Percentiles rank a stretch among this genome's conserved stretches.
phyloP scores from a whole-genome alignment of 1,140 invertebrate genomes.

The Rhopalosiphum padi region DNA sequence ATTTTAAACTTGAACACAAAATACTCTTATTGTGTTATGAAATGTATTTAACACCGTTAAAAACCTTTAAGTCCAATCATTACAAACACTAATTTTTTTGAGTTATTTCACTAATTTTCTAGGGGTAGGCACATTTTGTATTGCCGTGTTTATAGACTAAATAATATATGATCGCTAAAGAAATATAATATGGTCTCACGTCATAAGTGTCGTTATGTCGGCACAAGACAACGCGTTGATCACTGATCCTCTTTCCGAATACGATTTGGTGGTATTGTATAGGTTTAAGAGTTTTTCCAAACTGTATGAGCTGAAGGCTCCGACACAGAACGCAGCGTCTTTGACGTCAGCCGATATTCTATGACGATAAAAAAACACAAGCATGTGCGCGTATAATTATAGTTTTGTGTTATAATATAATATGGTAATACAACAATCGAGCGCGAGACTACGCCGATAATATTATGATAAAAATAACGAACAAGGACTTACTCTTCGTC shows the following conservation, averaged over 20 bases:
- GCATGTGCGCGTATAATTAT: no score
- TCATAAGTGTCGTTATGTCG: not conserved
- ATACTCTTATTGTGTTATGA: no score
- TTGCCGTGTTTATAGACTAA: not conserved
- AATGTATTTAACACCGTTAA: not conserved
- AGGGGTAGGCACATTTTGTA: not conserved
- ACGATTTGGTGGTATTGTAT: not conserved
- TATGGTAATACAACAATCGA: no score
- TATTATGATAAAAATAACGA: not conserved
- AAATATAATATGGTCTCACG: not conserved
- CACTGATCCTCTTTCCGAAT: conserved; percentile 21
- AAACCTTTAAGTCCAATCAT: not conserved
- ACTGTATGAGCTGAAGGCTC: not conserved
- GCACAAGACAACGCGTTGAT: not conserved
- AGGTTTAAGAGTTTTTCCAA: not conserved
- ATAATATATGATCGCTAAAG: not conserved
- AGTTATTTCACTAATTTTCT: not conserved
- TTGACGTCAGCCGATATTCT: conserved; percentile 18
- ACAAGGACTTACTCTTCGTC: conserved; percentile 32
- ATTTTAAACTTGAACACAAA: no score
- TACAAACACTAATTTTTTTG: not conserved
- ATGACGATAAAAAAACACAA: not conserved
- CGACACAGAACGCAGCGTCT: conserved; percentile 19
- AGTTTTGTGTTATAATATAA: no score
- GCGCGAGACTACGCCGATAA: not conserved